Conservation (phyloP, 2,888 invertebrate species). For the Nymphalis urticae region DNA sequence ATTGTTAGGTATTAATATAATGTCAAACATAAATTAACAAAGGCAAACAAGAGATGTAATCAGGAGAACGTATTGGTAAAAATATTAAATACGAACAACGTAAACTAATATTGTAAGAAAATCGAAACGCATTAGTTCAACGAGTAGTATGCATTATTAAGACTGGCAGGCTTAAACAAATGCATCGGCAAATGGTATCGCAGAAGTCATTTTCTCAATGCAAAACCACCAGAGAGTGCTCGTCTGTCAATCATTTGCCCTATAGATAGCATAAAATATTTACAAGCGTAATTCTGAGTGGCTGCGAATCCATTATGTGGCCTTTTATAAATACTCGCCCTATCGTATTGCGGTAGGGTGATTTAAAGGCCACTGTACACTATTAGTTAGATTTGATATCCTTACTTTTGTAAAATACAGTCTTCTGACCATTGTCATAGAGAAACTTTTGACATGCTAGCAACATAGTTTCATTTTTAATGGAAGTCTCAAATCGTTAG, state of each 20-base stretch:
- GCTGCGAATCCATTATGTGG: conserved; percentile 73
- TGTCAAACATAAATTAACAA: conserved; percentile 25
- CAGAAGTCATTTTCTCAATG: conserved; percentile 36
- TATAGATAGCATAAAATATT: conserved; percentile 76
- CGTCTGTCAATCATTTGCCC: conserved; percentile 72
- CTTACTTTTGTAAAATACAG: conserved; percentile 6
- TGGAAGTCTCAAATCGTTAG: conserved; percentile 55
- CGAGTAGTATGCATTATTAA: conserved; percentile 21
- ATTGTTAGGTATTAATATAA: conserved; percentile 34
- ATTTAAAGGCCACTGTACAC: conserved; percentile 34
- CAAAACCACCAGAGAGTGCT: conserved; percentile 52
- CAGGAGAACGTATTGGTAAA: not conserved
- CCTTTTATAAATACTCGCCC: conserved; percentile 55
- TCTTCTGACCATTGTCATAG: conserved; percentile 3
- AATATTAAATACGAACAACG: not conserved
- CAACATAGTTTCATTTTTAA: not conserved
- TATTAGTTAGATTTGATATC: conserved; percentile 19
- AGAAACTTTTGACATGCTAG: conserved; percentile 7
- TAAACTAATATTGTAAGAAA: not conserved
- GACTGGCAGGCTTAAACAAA: conserved; percentile 34
- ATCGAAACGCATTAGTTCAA: conserved; percentile 25
- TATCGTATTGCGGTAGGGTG: conserved; percentile 54
- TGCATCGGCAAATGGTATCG: conserved; percentile 32
- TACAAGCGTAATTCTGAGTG: conserved; percentile 73
- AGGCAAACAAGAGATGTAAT: not conserved